phyloP scores from a whole-genome alignment of 2,113 vertebrate species.

The Rostratula benghalensis region DNA sequence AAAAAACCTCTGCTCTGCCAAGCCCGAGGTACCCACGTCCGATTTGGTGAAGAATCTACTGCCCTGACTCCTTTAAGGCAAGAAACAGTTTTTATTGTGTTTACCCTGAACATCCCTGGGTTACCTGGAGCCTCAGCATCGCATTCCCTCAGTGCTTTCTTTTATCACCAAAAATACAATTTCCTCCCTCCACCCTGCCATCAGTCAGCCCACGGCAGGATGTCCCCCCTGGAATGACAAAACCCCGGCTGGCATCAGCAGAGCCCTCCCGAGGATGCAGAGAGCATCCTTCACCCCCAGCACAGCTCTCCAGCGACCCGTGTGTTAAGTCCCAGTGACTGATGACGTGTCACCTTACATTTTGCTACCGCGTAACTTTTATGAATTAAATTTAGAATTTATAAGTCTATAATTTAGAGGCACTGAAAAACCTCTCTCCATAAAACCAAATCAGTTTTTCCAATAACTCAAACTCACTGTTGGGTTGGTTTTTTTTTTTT shows the following conservation, averaged over 20 bases:
- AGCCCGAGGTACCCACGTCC: background rate
- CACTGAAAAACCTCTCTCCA: background rate
- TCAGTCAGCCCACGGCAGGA: accelerated
- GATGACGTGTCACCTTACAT: background rate
- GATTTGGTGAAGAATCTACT: background rate
- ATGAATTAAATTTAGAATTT: background rate
- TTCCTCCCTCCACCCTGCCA: background rate
- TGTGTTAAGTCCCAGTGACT: background rate
- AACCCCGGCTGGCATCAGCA: accelerated
- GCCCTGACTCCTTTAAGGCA: background rate
- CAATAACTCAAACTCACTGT: background rate
- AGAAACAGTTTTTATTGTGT: background rate
- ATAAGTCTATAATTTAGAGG: background rate
- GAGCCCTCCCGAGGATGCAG: accelerated
- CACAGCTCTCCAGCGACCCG: accelerated
- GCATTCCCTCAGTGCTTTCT: background rate
- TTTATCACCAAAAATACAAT: background rate
- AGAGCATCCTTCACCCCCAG: background rate
- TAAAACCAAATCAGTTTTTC: background rate
- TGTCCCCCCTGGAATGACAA: accelerated
- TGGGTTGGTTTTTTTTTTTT: background rate
- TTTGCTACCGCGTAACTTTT: background rate
- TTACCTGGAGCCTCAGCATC: background rate
- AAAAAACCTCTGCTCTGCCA: background rate
- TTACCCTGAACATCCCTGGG: background rate